Conservation (phyloP, 2,797 vertebrate species). For the Lepilemur septentrionalis region DNA sequence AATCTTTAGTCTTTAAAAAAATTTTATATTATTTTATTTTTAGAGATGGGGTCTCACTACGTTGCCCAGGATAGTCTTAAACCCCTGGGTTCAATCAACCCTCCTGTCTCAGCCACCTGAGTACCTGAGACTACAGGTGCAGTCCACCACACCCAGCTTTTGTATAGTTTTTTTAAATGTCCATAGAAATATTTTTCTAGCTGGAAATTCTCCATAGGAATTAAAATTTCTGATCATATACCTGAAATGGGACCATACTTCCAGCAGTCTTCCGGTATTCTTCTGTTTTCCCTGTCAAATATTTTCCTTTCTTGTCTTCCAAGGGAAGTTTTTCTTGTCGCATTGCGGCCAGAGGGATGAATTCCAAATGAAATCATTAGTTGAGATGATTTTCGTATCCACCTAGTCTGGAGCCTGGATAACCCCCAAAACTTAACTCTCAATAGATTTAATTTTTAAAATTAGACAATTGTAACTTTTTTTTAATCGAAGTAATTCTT, state of each 20-base stretch:
- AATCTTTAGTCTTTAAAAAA: background rate
- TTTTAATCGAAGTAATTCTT: background rate
- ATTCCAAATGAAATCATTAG: background rate
- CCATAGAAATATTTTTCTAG: background rate
- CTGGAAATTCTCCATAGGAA: background rate
- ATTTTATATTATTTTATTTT: background rate
- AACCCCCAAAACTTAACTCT: background rate
- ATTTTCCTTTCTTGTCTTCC: slow-evolving; percentile 20
- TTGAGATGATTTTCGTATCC: background rate
- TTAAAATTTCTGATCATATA: background rate
- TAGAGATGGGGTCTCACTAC: no score
- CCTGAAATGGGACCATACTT: background rate
- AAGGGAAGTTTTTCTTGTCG: background rate
- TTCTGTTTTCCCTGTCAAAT: background rate
- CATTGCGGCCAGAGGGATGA: background rate
- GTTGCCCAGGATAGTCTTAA: background rate
- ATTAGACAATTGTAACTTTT: background rate
- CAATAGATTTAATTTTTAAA: background rate
- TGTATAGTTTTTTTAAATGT: background rate
- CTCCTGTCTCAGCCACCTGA: background rate
- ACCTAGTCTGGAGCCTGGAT: background rate
- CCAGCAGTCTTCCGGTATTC: background rate
- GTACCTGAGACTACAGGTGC: background rate
- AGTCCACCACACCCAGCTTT: background rate
- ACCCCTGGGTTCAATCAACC: background rate